Conservation (phyloP, 2,888 invertebrate species). For the Drosophila sordidula region DNA sequence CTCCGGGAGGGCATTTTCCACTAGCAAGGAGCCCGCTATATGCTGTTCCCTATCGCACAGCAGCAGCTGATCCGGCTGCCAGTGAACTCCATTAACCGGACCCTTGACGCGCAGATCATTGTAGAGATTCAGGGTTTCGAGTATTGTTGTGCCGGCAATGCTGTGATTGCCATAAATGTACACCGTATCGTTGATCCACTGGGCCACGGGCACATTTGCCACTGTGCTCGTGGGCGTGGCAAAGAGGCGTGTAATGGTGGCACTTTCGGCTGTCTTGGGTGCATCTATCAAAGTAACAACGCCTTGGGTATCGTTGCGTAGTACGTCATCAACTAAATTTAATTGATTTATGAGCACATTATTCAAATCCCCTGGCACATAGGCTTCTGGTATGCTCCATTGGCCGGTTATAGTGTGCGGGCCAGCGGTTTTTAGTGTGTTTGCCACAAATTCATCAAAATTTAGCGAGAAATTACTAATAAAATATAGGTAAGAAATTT, state of each 20-base stretch:
- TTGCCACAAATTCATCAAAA: slow-evolving; percentile 84
- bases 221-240: slow-evolving; percentile 77
- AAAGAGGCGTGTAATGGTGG: slow-evolving; percentile 84
- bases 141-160: slow-evolving; percentile 85
- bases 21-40: slow-evolving; percentile 67
- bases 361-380: slow-evolving; percentile 77
- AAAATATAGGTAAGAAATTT: not conserved
- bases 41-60: slow-evolving; percentile 74
- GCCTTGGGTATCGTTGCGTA: slow-evolving; percentile 83
- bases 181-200: slow-evolving; percentile 86
- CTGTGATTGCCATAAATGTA: slow-evolving; percentile 83
- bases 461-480: slow-evolving; percentile 70
- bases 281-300: slow-evolving; percentile 84
- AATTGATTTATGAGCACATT: slow-evolving; percentile 85
- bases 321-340: slow-evolving; percentile 86
- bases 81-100: slow-evolving; percentile 83
- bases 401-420: slow-evolving; percentile 84
- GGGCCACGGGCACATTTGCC: slow-evolving; percentile 85
- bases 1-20: slow-evolving; percentile 63
- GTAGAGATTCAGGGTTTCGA: slow-evolving; percentile 77
- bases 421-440: slow-evolving; percentile 84
- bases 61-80: slow-evolving; percentile 84
- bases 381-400: slow-evolving; percentile 75
- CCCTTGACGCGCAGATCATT: slow-evolving; percentile 78
- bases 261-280: slow-evolving; percentile 57